Evolutionary conservation across 2,113 vertebrate genomes (phyloP).

Genomic region (Saccopteryx bilineata): DNA sequence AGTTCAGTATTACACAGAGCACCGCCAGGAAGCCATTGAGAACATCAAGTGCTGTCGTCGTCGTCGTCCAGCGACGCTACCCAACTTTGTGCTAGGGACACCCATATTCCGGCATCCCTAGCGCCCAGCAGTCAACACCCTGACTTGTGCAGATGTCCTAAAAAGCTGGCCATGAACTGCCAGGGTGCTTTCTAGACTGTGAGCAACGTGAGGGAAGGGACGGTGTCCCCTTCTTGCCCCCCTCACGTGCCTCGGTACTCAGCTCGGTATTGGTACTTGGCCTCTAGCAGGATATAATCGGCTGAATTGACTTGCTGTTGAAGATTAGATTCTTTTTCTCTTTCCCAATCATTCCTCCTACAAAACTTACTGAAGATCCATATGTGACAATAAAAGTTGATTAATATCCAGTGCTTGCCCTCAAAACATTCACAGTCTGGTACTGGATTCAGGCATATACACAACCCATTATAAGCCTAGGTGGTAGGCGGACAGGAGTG

Average conservation of each 20-base stretch:
- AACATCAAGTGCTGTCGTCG: too few species aligned
- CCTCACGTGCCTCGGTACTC: background rate
- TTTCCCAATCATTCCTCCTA: background rate
- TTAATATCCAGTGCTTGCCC: background rate
- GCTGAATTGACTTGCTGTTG: background rate
- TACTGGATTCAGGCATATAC: too few species aligned
- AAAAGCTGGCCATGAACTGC: background rate
- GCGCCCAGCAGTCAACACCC: background rate
- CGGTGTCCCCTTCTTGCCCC: rapidly evolving
- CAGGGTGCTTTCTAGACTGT: rapidly evolving
- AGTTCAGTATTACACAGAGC: background rate
- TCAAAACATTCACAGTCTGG: background rate
- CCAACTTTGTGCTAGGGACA: background rate
- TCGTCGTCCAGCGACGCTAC: rapidly evolving
- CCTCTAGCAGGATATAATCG: background rate
- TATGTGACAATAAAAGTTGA: background rate
- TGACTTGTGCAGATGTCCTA: background rate
- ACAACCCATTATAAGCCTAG: background rate
- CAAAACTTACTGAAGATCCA: background rate
- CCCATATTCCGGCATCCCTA: background rate
- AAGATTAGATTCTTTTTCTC: background rate
- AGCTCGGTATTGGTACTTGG: too few species aligned
- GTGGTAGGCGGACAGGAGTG: rapidly evolving
- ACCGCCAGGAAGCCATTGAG: background rate
- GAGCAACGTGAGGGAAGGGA: background rate